phyloP scores from a whole-genome alignment of 2,888 invertebrate species.

The Mesodorylaimus sp. region DNA sequence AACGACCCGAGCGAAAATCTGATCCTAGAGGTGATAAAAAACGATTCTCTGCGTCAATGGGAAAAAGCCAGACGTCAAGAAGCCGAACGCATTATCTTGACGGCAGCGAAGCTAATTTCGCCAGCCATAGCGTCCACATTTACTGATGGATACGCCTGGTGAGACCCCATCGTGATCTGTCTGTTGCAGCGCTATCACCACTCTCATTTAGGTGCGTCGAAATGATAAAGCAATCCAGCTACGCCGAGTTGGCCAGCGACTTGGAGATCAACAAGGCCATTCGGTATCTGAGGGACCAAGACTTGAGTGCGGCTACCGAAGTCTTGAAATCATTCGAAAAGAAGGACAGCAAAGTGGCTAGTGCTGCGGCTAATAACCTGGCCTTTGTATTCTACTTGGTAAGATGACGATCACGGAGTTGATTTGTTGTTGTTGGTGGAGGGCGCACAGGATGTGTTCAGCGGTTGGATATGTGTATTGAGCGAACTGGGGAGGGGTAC shows the following conservation, averaged over 20 bases:
- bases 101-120: constrained; percentile 69
- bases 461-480: no score
- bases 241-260: constrained; percentile 60
- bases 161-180: constrained; percentile 12
- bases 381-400: constrained; percentile 64
- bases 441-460: no score
- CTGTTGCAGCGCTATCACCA: background rate
- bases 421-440: no score
- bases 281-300: constrained; percentile 59
- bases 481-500: no score
- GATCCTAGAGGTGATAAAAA: constrained; percentile 53
- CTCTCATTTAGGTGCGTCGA: constrained; percentile 65
- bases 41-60: constrained; percentile 53
- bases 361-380: constrained; percentile 64
- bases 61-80: constrained; percentile 47
- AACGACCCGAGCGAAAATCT: constrained; percentile 43
- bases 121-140: constrained; percentile 51
- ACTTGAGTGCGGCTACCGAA: constrained; percentile 54
- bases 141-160: constrained; percentile 42
- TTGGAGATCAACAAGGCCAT: constrained; percentile 76
- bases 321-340: constrained; percentile 67
- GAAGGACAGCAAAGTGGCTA: constrained; percentile 55
- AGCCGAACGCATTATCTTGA: constrained; percentile 61
- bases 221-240: constrained; percentile 67
- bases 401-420: constrained; percentile 24